Percentiles rank a stretch among this genome's conserved stretches.
Evolutionary conservation across 2,888 invertebrate species (phyloP).

Genomic region (Pyrrhia umbra): DNA sequence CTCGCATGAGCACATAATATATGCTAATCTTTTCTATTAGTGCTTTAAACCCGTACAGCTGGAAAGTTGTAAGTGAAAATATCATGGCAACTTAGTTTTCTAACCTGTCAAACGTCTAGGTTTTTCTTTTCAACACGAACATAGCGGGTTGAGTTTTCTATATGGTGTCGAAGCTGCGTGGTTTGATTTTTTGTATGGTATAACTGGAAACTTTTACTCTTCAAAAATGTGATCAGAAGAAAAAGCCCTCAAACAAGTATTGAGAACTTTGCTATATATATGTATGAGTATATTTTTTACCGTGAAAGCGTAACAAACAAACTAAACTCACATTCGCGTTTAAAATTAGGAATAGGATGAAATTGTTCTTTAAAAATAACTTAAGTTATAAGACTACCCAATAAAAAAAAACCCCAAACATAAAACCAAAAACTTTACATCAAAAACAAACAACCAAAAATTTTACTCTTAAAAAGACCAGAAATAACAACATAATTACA

Average conservation of each 20-base stretch:
- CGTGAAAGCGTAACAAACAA: too few species aligned
- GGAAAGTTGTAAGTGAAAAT: slow-evolving; percentile 59
- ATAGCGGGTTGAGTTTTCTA: slow-evolving; percentile 38
- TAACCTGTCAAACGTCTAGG: slow-evolving; percentile 41
- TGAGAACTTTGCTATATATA: neutral
- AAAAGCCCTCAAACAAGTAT: neutral
- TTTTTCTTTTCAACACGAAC: slow-evolving; percentile 42
- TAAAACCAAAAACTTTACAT: neutral
- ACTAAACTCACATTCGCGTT: too few species aligned
- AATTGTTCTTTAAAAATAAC: too few species aligned
- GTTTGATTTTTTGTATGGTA: neutral
- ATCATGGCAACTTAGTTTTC: slow-evolving; percentile 46
- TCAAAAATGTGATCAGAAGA: slow-evolving; percentile 10
- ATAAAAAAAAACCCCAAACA: neutral
- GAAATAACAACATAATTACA: slow-evolving; percentile 11
- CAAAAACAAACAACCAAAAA: slow-evolving; percentile 3
- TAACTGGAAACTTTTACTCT: slow-evolving; percentile 34
- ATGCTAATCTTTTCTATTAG: slow-evolving; percentile 46
- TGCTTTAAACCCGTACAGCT: slow-evolving; percentile 39
- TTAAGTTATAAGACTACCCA: too few species aligned
- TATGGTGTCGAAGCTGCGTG: slow-evolving; percentile 15
- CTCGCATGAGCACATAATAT: slow-evolving; percentile 26
- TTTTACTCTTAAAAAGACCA: neutral
- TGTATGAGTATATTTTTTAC: neutral
- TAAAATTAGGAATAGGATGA: too few species aligned